Evolutionary conservation across 2,113 vertebrate genomes (phyloP), one percentile per base, ranked within the genome.

Genomic region (Psophia crepitans): DNA sequence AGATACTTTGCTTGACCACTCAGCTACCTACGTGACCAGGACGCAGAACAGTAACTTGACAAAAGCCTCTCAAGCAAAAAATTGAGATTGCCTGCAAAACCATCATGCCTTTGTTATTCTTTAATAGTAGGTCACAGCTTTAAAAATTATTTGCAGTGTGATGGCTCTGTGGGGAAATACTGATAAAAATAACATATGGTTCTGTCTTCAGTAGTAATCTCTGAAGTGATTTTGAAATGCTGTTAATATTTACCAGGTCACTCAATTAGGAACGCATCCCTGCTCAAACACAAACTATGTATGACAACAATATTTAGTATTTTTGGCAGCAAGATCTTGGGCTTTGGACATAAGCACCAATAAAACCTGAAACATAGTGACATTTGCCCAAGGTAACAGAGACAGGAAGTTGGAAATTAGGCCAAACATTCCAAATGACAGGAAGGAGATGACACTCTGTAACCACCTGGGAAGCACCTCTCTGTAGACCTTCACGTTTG

Each of bases 61-160:
- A 80, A 95, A 89, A 93, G 86, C 68, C n/a, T 46, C 60, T 96
- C 86, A 90, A 77, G 41, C 33, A 77, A 66, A 87, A 83, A 60
- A 66, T 58, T 39, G 78, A 87, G 30, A 28, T 10, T 49, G 11
- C 32, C 48, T 56, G 32, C 56, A 16, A 56, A 92, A 86, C 60
- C 63, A 63, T 20, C 58, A 46, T 30, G 24, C 46, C 33, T 94
- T 49, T 79, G 48, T 65, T 89, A 41, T 41, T 91, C 84, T 78
- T 91, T 77, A 87, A 57, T 22, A 77, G 23, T 18, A 84, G 27
- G 32, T 66, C 37, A 5, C 49, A 90, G 58, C n/a, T 76, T 78
- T 8, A 44, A 61, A 75, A 76, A 73, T 27, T 43, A 54, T 63
- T 90, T 85, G 74, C 41, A 63, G 43, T 18, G 20, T 35, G 76